Percentiles rank a stretch among this genome's conserved stretches.
Conservation (phyloP, 2,113 vertebrate species). For the Capreolus pygargus region DNA sequence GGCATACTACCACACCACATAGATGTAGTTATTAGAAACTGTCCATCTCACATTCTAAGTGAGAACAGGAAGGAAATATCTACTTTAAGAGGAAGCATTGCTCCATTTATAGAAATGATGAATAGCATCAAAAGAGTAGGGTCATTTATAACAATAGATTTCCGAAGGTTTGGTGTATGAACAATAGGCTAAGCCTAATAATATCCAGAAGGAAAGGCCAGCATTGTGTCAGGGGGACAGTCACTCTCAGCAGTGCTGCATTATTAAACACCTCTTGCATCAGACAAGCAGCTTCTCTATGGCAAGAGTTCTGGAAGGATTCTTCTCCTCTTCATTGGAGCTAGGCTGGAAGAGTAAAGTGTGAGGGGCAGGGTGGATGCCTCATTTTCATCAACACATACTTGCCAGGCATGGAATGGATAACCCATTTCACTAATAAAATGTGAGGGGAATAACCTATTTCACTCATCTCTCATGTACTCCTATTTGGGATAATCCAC, state of each 20-base stretch:
- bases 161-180: slow-evolving; percentile 55
- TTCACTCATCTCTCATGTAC: neutral
- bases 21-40: slow-evolving; percentile 48
- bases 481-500: neutral
- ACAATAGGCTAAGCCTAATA: slow-evolving; percentile 48
- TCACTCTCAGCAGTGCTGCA: neutral
- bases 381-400: neutral
- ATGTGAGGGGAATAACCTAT: neutral
- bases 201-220: neutral
- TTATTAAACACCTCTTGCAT: slow-evolving; percentile 48
- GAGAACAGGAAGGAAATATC: slow-evolving; percentile 62
- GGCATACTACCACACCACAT: slow-evolving; percentile 28
- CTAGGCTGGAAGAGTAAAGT: neutral
- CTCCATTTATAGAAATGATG: slow-evolving; percentile 66
- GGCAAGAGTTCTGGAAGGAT: slow-evolving; percentile 1
- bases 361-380: neutral
- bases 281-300: neutral
- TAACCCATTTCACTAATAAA: neutral
- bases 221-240: neutral
- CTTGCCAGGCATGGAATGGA: neutral
- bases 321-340: neutral
- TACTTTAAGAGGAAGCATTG: slow-evolving; percentile 38
- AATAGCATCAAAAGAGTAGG: slow-evolving; percentile 61
- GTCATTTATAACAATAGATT: slow-evolving; percentile 62
- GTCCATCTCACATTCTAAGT: slow-evolving; percentile 12